phyloP scores from a whole-genome alignment of 2,888 invertebrate species.

The Parascotia fuliginaria region DNA sequence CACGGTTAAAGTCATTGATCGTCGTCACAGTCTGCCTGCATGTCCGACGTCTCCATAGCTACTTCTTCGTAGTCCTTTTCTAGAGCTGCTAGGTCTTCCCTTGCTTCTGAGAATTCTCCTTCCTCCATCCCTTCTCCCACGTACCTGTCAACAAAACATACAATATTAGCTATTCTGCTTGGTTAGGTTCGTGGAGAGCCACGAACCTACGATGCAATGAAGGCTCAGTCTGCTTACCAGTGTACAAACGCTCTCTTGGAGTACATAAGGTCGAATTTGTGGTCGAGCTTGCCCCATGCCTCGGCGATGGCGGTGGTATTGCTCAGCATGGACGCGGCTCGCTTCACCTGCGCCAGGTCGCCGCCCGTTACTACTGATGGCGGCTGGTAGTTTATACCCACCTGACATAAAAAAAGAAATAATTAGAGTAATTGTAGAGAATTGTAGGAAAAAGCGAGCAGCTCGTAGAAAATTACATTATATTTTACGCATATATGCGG shows the following conservation, averaged over 20 bases:
- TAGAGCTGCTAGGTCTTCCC: constrained; percentile 90
- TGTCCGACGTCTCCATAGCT: constrained; percentile 86
- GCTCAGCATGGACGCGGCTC: constrained; percentile 95
- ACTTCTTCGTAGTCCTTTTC: constrained; percentile 92
- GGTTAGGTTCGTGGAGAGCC: too few species aligned
- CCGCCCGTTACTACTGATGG: constrained; percentile 92
- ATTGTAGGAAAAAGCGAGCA: too few species aligned
- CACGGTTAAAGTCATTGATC: constrained; percentile 60
- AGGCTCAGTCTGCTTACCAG: constrained; percentile 92
- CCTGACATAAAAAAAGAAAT: constrained; percentile 52
- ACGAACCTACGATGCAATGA: too few species aligned
- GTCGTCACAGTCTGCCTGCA: constrained; percentile 73
- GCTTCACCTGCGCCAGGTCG: constrained; percentile 92
- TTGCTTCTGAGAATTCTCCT: constrained; percentile 93
- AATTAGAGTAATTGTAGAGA: too few species aligned
- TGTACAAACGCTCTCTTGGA: constrained; percentile 97
- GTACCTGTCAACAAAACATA: constrained; percentile 82
- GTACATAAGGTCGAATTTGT: constrained; percentile 98
- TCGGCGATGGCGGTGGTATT: constrained; percentile 97
- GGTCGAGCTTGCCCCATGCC: constrained; percentile 95
- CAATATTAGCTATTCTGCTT: constrained; percentile 57
- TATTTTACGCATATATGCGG: too few species aligned
- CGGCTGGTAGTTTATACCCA: constrained; percentile 93
- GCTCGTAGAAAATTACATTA: too few species aligned
- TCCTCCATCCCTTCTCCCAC: constrained; percentile 94